These are phyloP conservation scores for Ateles fusciceps DNA, from an alignment of 2,797 vertebrate genomes.

Conservation along the genomic window DNA sequence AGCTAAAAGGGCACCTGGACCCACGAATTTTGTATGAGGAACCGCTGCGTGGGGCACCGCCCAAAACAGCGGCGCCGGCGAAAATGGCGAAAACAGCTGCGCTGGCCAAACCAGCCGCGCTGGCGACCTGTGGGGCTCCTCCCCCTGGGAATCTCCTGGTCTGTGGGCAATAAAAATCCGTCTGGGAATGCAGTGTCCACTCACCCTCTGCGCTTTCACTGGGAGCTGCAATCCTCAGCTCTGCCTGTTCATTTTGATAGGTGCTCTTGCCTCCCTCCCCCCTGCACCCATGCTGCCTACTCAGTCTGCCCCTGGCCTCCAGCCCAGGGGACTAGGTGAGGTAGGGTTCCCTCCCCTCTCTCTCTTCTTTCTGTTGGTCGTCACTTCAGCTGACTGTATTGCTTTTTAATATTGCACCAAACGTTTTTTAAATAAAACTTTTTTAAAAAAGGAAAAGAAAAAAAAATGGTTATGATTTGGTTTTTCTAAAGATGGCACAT, in stretches of 20 bases:
- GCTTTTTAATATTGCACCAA: not conserved
- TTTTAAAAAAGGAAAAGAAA: not conserved
- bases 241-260: slow-evolving; percentile 59
- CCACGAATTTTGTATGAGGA: too few relatives aligned
- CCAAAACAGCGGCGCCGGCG: too few relatives aligned
- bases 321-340: not conserved
- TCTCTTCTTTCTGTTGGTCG: not conserved
- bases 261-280: slow-evolving; percentile 24
- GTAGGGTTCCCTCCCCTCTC: not conserved
- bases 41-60: too few relatives aligned
- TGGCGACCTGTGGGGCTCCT: too few relatives aligned
- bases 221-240: not conserved
- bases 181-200: too few relatives aligned
- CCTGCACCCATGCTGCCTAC: not conserved
- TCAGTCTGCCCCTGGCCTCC: not conserved
- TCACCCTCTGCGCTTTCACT: too few relatives aligned
- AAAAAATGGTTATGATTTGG: not conserved
- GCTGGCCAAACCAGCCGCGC: too few relatives aligned
- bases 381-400: not conserved
- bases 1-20: too few relatives aligned
- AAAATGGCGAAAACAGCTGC: too few relatives aligned
- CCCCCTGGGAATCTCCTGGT: too few relatives aligned
- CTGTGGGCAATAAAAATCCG: too few relatives aligned
- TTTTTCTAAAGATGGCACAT: not conserved
- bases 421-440: not conserved